Evolutionary conservation across 2,888 invertebrate species (phyloP).

Genomic region (Vesta saturnalis): DNA sequence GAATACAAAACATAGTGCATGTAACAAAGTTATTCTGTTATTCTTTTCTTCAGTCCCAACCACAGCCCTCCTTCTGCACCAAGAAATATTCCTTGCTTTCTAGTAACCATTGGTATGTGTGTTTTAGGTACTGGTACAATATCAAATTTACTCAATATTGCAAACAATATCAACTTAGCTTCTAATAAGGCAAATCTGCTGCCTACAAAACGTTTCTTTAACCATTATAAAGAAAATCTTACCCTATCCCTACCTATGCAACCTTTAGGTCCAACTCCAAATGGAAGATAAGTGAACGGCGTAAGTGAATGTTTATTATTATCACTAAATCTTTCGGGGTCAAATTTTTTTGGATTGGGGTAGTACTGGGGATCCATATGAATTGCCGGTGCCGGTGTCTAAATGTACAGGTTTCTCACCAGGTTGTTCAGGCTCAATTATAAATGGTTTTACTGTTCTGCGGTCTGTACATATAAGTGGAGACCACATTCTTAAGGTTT

Average conservation of each 20-base stretch:
- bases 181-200: background rate
- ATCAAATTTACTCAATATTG: background rate
- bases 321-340: background rate
- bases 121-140: constrained; percentile 2
- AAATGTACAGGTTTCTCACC: constrained; percentile 32
- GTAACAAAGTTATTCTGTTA: too few relatives aligned
- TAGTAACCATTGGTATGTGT: background rate
- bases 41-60: background rate
- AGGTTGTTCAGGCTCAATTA: constrained; percentile 46
- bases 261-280: constrained; percentile 60
- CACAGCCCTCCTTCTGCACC: constrained; percentile 6
- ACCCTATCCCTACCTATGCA: constrained; percentile 51
- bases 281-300: constrained; percentile 64
- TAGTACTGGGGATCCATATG: constrained; percentile 53
- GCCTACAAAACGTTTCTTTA: background rate
- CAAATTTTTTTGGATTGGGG: constrained; percentile 61
- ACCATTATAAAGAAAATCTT: too few relatives aligned
- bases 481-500: constrained; percentile 64
- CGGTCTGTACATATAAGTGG: constrained; percentile 63
- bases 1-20: too few relatives aligned
- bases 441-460: constrained; percentile 60
- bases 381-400: constrained; percentile 48
- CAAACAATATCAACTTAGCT: background rate
- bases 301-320: constrained; percentile 60
- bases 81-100: background rate